Evolutionary conservation across 2,113 vertebrate species (phyloP), one percentile per base, ranked within the genome.

Genomic region (Odocoileus virginianus): DNA sequence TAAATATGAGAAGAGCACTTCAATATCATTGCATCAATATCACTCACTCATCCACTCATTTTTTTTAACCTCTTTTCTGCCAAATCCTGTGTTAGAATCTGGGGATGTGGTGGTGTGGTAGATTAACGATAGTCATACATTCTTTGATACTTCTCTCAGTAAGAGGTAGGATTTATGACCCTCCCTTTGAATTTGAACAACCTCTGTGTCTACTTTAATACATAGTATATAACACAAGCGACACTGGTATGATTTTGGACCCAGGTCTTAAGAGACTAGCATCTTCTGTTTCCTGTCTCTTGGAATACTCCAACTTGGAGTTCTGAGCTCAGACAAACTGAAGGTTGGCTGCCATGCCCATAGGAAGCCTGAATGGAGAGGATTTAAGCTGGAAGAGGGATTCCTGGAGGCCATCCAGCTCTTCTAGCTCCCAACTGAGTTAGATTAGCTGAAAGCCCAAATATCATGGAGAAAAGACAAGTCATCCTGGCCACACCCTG

Each of bases 1-100:
- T 57, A 94, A 97, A 95, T 92, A 76, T 61, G 57, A 92, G 74
- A 88, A 95, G 54, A 94, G 12, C 13, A 81, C 28, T 97, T 97
- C 45, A 92, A 47, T 71, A 84, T 67, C n/a, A 95, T 7, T 23
- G 57, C 36, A 95, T 57, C 67, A 60, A 87, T 96, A 45, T 28
- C 33, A 89, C 43, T 95, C 28, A 78, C 16, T 82, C 40, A 82
- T n/a, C 52, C 23, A 58, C 6, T 64, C 2, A 50, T 36, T 86
- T 95, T 87, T 79, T 33, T 55, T 6, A 5, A 87, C 23, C 21
- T 91, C 25, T 86, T 97, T n/a, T 87, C 3, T 95, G 82, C 17
- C 28, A 92, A 33, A 50, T 57, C 89, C 28, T 84, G 10, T 93
- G 40, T 94, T 94, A 67, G 25, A n/a, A 89, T 87, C 19, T 91